Evolutionary conservation across 2,888 invertebrate species (phyloP), one percentile per base, ranked within the genome.

Genomic region (Acleris cristana): DNA sequence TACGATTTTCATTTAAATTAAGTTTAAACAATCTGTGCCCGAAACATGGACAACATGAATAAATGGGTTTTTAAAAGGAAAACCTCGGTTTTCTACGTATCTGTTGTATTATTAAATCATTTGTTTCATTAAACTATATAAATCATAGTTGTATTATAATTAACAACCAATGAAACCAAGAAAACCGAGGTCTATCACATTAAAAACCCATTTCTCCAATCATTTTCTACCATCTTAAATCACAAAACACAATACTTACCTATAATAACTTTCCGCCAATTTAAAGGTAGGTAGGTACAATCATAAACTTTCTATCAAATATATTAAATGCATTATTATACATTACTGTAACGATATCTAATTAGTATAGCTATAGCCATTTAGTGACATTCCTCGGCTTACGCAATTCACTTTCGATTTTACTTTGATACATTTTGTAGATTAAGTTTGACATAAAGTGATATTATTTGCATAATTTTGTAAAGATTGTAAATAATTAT

Each of bases 401-500:
- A 62, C 66, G 61, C 45, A 66, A 66, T 14, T n/a, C 23, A 62
- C 66, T 66, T 66, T 66, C 61, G 52, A 56, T 56, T 61, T 55
- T 44, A 30, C 21, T 52, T 52, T 21, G 18, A 55, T 44, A 44
- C 14, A 40, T 16, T 14, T 53, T 19, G 19, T 26, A 40, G 40
- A 57, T 64, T 54, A 49, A 18, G 19, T 56, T 56, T 56, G 65
- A 65, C 49, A 55, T 18, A 19, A 60, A 56, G 44, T 7, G 1
- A 51, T 49, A 19, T 56, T 44, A 56, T 56, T 65, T 54, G 60
- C 55, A 65, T 61, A 65, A 40, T 49, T 49, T 34, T 18, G 45
- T 45, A 40, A 34, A 51, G 40, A 55, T 52, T 45, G 56, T 40
- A 18, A 40, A 40, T 14, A 40, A 14, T 34, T 12, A 34, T 4